A percentile compares a stretch with the other conserved stretches of the same genome.
phyloP scores from a whole-genome alignment of 2,113 vertebrate species.

The Dascyllus trimaculatus region DNA sequence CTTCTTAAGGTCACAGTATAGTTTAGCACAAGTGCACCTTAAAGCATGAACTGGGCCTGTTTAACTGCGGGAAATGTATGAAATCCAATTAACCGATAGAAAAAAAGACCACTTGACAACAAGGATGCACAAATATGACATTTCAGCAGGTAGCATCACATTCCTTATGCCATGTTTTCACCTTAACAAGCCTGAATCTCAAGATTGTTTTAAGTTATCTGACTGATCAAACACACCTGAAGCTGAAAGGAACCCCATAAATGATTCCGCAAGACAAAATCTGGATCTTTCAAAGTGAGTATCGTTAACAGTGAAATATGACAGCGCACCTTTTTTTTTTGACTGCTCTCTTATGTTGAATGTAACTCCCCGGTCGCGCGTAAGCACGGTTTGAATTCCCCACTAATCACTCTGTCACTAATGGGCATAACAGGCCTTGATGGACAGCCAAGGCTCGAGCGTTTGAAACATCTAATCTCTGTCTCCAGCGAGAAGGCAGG shows the following conservation, averaged over 20 bases:
- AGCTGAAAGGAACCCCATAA: slow-evolving; percentile 7
- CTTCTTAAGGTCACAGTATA: slow-evolving; percentile 50
- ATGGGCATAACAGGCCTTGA: slow-evolving; percentile 42
- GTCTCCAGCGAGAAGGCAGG: slow-evolving; percentile 55
- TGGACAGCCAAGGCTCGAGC: slow-evolving; percentile 34
- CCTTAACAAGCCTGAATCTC: slow-evolving; percentile 38
- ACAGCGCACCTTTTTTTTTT: not conserved
- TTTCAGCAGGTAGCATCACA: slow-evolving; percentile 4
- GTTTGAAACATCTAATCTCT: slow-evolving; percentile 58
- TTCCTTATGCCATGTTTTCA: slow-evolving; percentile 1
- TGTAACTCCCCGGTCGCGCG: slow-evolving; percentile 11
- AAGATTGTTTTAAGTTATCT: not conserved
- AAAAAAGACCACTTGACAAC: not conserved
- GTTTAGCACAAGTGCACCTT: slow-evolving; percentile 21
- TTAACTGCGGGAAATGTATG: slow-evolving; percentile 14
- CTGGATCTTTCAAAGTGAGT: slow-evolving; percentile 28
- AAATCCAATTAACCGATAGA: slow-evolving; percentile 26
- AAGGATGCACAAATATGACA: not conserved
- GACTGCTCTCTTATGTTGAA: slow-evolving; percentile 17
- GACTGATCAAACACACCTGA: slow-evolving; percentile 25
- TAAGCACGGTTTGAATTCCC: slow-evolving; percentile 35
- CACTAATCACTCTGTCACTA: slow-evolving; percentile 61
- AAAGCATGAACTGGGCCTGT: slow-evolving; percentile 11
- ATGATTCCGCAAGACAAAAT: slow-evolving; percentile 15
- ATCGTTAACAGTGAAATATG: slow-evolving; percentile 40